Percentiles rank a stretch among this genome's conserved stretches.
phyloP scores from a whole-genome alignment of 2,888 invertebrate genomes.

The Villa cingulata region DNA sequence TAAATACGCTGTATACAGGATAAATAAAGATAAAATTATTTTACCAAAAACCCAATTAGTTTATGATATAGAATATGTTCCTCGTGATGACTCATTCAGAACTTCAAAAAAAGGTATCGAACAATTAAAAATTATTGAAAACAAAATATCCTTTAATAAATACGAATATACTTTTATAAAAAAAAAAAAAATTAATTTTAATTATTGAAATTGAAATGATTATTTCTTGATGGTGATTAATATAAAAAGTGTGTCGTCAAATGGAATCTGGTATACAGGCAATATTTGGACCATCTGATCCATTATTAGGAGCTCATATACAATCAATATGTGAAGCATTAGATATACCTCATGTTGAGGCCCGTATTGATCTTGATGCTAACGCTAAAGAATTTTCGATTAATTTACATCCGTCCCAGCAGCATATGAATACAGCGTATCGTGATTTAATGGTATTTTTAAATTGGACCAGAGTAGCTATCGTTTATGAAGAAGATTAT shows the following conservation, averaged over 20 bases:
- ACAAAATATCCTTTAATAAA: too few species aligned
- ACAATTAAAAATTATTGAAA: too few species aligned
- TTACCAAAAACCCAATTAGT: slow-evolving; percentile 76
- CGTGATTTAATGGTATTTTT: slow-evolving; percentile 74
- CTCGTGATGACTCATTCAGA: slow-evolving; percentile 78
- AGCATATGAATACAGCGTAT: slow-evolving; percentile 68
- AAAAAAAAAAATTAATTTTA: too few species aligned
- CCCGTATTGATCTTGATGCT: slow-evolving; percentile 50
- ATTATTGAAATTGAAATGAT: too few species aligned
- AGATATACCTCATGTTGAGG: slow-evolving; percentile 81
- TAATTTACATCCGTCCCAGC: slow-evolving; percentile 76
- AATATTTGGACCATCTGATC: slow-evolving; percentile 77
- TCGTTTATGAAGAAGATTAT: slow-evolving; percentile 86
- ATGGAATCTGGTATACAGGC: slow-evolving; percentile 75
- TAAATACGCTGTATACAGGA: slow-evolving; percentile 86
- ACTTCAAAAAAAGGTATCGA: slow-evolving; percentile 84
- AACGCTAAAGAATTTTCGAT: slow-evolving; percentile 56
- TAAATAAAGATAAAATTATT: slow-evolving; percentile 74
- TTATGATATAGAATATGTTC: slow-evolving; percentile 86
- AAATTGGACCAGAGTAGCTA: slow-evolving; percentile 86
- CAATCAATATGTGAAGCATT: slow-evolving; percentile 79
- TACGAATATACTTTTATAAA: neutral
- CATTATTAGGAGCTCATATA: slow-evolving; percentile 66
- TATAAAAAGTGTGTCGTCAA: slow-evolving; percentile 36
- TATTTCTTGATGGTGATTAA: too few species aligned